Evolutionary conservation across 2,888 invertebrate genomes (phyloP), one percentile per base, ranked within the genome.

Genomic region (Cryptophagus acutangulus): DNA sequence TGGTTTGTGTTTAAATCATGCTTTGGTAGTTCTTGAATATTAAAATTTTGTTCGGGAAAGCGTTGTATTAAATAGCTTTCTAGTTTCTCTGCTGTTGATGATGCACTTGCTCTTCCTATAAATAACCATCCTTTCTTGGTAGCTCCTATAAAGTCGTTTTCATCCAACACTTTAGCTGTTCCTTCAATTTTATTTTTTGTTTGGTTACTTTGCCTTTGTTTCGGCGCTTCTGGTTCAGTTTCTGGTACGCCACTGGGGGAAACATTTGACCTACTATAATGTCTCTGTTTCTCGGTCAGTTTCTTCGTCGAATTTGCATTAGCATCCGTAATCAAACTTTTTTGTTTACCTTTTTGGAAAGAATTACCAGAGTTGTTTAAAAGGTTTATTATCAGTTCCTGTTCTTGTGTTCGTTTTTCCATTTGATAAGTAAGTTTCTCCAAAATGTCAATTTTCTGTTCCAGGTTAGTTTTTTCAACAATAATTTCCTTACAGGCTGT

Each of bases 81-180:
- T 15, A 31, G 3, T 31, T 31, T 31, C 15, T 20, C 24, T 20
- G 6, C n/a, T 6, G 6, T 20, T 6, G 24, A 20, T 20, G 24
- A 8, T 8, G 24, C 6, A 8, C n/a, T 20, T 6, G 38, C 38
- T 13, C 33, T 17, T 16, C 33, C 38, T 18, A 38, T 10, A 18
- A 31, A 38, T 4, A 38, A 14, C 38, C 38, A 38, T 15, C 28
- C 33, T n/a, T 33, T 38, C 16, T 30, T 33, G n/a, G 5, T 17
- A 8, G 38, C 30, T 17, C 31, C 31, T 10, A 3, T 38, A 14
- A 33, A 33, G 15, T 14, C 9, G n/a, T 13, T 14, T 9, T 38
- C 8, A 12, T 3, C 10, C 9, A 4, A 24, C 13, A 38, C 15
- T 28, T 38, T 38, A n/a, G 33, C 38, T 31, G 5, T 18, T 24